Evolutionary conservation across 2,113 vertebrate genomes (phyloP), one percentile per base, ranked within the genome.

Genomic region (Verasper variegatus): DNA sequence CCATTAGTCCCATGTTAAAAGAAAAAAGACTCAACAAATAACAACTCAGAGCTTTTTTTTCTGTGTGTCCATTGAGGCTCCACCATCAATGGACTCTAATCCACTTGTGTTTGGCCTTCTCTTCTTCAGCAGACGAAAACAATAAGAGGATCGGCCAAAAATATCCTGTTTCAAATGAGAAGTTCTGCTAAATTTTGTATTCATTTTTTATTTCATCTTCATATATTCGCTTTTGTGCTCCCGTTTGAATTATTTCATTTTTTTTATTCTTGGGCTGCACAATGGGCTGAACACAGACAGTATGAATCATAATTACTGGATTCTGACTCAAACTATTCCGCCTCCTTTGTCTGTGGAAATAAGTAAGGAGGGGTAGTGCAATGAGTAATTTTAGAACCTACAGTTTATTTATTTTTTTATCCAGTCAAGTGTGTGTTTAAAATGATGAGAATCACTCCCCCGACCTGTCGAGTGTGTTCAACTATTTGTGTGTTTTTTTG

Each of bases 251-350:
- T 0, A 26, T 47, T 49, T 26, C 13, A 65, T 26, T 26, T 26
- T 49, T 47, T 47, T 24, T 64, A 20, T 27, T 27, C 40, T 24
- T 57, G 0, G 64, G 27, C 6, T 70, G 49, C 27, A 56, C 12
- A 45, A 10, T 66, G 8, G 11, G 13, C 21, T 54, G 31, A 2
- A 51, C 15, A 20, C n/a, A 18, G 27, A 40, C 3, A 42, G 8
- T 20, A 26, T 68, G 56, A 82, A 7, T 7, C 61, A 72, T 20
- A 4, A n/a, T 59, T 40, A 61, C 60, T 60, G 58, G 62, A 68
- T 59, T 72, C 21, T 63, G 63, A 69, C 58, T 70, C 11, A 11
- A 12, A 42, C 2, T 42, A 42, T 42, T 42, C 40, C 54, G 78
- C 31, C 7, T 69, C 13, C 20, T 68, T 47, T 49, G 4, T 21